phyloP scores from a whole-genome alignment of 2,888 invertebrate genomes.

The Eupithecia pulchellata region DNA sequence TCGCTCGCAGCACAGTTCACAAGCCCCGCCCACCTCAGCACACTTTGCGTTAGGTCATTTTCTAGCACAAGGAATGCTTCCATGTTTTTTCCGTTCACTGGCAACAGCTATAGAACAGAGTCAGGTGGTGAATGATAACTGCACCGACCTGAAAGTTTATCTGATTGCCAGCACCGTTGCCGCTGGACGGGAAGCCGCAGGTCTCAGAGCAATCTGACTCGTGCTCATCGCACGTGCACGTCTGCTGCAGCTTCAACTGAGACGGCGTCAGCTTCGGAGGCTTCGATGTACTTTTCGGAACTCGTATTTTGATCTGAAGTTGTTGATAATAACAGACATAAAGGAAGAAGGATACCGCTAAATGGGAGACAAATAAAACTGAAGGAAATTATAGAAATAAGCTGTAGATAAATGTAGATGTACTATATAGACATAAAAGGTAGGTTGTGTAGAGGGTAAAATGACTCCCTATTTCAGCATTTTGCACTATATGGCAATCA shows the following conservation, averaged over 20 bases:
- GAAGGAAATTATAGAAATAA: background rate
- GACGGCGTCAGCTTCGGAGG: constrained; percentile 73
- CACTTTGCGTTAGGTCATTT: too few species aligned
- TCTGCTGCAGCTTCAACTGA: constrained; percentile 70
- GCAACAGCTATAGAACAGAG: too few species aligned
- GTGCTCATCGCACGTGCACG: constrained; percentile 77
- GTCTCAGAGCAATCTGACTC: constrained; percentile 71
- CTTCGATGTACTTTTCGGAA: constrained; percentile 83
- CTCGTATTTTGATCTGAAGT: constrained; percentile 85
- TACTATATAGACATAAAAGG: too few species aligned
- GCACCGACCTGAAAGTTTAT: constrained; percentile 23
- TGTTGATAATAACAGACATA: background rate
- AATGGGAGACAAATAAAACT: background rate
- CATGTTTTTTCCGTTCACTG: too few species aligned
- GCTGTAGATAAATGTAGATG: too few species aligned
- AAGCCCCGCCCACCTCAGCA: too few species aligned
- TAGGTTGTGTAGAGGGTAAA: too few species aligned
- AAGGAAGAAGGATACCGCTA: background rate
- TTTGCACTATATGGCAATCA: too few species aligned
- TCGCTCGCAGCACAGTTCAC: too few species aligned
- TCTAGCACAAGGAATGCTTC: too few species aligned
- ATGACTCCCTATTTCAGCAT: too few species aligned
- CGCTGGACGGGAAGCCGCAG: constrained; percentile 62
- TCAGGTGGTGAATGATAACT: background rate
- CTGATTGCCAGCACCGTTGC: constrained; percentile 38